These are phyloP conservation scores for Chlamydotis undulata DNA, from an alignment of 2,113 vertebrate genomes.

Conservation along the genomic window DNA sequence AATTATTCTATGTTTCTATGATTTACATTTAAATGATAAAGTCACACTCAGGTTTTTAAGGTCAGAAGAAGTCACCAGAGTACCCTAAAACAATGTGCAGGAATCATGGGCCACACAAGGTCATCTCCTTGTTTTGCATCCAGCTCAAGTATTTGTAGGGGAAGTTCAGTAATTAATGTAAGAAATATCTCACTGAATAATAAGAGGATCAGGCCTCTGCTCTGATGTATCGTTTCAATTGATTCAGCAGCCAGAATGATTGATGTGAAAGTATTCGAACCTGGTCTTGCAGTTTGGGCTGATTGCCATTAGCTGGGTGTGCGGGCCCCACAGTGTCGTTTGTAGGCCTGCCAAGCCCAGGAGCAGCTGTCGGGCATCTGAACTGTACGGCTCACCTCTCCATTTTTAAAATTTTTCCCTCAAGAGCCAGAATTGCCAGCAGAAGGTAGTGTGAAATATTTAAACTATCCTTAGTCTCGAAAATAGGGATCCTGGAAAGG, in stretches of 20 bases:
- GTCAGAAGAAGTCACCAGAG: not conserved
- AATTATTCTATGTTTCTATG: not conserved
- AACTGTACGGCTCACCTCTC: not conserved
- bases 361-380: not conserved
- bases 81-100: not conserved
- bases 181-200: not conserved
- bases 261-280: not conserved
- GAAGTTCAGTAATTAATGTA: not conserved
- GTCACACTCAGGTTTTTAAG: not conserved
- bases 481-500: not conserved
- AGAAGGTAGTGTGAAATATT: not conserved
- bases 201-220: not conserved
- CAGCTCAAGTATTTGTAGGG: not conserved
- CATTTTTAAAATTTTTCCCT: not conserved
- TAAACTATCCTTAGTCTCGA: not conserved
- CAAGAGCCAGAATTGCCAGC: not conserved
- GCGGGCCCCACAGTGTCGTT: accelerated
- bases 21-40: not conserved
- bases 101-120: not conserved
- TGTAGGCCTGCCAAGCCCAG: not conserved
- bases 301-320: accelerated
- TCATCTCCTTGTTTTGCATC: not conserved
- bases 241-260: not conserved
- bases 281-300: not conserved
- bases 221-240: not conserved